Evolutionary conservation across 92 coral and sea anemone genomes (phyloP), one percentile per base, ranked within the genome.

Genomic region (Siderastrea siderea): DNA sequence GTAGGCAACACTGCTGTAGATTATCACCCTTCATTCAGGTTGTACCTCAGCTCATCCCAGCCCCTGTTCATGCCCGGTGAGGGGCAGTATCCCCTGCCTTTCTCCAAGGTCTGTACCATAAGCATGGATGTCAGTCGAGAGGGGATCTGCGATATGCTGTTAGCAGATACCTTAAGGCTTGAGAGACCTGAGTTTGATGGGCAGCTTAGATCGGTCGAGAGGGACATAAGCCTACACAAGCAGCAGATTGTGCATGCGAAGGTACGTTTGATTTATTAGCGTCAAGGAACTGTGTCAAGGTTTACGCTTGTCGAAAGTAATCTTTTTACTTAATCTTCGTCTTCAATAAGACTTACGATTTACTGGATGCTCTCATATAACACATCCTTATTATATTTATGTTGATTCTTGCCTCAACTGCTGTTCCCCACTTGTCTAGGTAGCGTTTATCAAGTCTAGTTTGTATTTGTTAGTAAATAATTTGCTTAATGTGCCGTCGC

Each of bases 161-260:
- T 95, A 84, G 74, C 80, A 17, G 98, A 96, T 43, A 95, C 96
- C 53, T 81, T 97, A 62, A 77, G 88, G n/a, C 88, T 97, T 45
- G 99, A 97, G 65, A 82, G 99, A 53, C 98, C 99, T 0, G 99
- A 97, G 80, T 94, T 90, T 65, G 99, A 97, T 13, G 94, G 96
- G 10, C 98, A 96, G 89, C 66, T 88, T 81, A 84, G 99, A 47
- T 91, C 99, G 52, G 73, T 96, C 54, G 96, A 95, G 43, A 87
- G 98, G 72, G 98, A 97, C 84, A 86, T 92, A 80, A 83, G 89
- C 71, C 92, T 94, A 17, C 99, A 97, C 81, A 88, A 85, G 71
- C 98, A 97, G 71, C 98, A 97, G 73, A 91, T 96, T 55, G 49
- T 67, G 2, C 85, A 84, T 62, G 98, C 99, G 0, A 84, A 94